Base-by-base conservation (phyloP, 2,797 vertebrate genomes). In the Scyliorhinus canicula region DNA sequence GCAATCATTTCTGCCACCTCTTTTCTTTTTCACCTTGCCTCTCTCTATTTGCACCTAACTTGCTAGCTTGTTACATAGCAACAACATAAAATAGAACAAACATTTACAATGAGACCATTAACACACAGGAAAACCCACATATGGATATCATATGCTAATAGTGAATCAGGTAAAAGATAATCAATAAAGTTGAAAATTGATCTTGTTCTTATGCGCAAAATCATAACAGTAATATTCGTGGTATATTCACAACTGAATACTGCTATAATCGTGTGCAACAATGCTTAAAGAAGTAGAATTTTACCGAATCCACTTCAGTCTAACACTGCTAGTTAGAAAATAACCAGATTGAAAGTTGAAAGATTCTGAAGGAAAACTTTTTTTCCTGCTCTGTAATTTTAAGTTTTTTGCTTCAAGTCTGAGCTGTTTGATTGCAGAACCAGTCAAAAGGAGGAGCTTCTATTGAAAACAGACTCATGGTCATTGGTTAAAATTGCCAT, bases 331-430 rank as follows among this genome's bases (percentile, higher is more conserved):
- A 12, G 31, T 11, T 55, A 47, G 67, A 94, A 94, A 94, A 94
- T 94, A 52, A 94, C 67, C 67, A 74, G 47, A 52, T 71, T 74
- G 26, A 71, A 55, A 90, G 50, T 57, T 90, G 31, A 57, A 90
- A 90, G 52, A 55, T 4, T 94, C 28, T 19, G 74, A 74, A 94
- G 47, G 35, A 94, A 94, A 69, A 19, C 47, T 94, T 31, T 74
- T 94, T n/a, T 74, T 7, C 31, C n/a, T 94, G 67, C 14, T 71
- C 47, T 94, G 67, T 94, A 71, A 47, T 94, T 94, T 94, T 69
- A 94, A 74, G 65, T 93, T 93, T 40, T n/a, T 93, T 93, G 91
- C 65, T 74, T 74, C 93, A 94, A 74, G 50, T 94, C 93, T 69
- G 93, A 94, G 93, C 47, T 94, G 67, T 74, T 94, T 94, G 93